Base-by-base conservation (phyloP, 1,140 invertebrate genomes). In the Heliconius nattereri region DNA sequence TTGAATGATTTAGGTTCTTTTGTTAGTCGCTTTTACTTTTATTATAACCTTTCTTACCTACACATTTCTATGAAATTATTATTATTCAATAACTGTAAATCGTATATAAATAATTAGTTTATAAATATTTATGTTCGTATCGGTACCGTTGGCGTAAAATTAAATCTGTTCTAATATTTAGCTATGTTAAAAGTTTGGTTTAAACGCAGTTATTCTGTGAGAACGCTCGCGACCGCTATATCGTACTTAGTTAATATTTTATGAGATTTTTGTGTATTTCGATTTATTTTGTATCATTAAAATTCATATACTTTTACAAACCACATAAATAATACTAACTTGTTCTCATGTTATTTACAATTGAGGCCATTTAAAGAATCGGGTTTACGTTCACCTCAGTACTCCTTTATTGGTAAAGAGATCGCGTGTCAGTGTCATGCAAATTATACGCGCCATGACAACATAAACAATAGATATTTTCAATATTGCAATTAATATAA, bases 371-470 rank as follows among this genome's bases (percentile, higher is more conserved):
- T 81, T 89, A 88, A 85, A 85, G 87, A 82, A 88, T 86, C 84
- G 71, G 85, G 86, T 87, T 86, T 82, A 85, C 84, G 84, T 87
- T 91, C 83, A 88, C 91, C 76, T 90, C 83, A 85, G 40, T 81
- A 71, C 75, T 76, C 89, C 89, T 86, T 90, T 85, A 88, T 85
- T 85, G 88, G 90, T 75, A 85, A 87, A 77, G 78, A 81, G 87
- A 87, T 90, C 75, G 74, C 82, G 83, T 86, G 81, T 91, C 89
- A 90, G 87, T 90, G 89, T 87, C 86, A 86, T 76, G 80, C 80
- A 85, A 79, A 79, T 66, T 66, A 81, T 72, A 73, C 40, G 26
- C 35, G 75, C 66, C 13, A 76, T 71, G 57, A n/a, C 54, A 71
- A 72, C 11, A 78, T 71, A 54, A 78, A 54, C 16, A 72, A 52